Evolutionary conservation across 2,888 invertebrate species (phyloP), one percentile per base, ranked within the genome.

Genomic region (Agrilus cyanescens): DNA sequence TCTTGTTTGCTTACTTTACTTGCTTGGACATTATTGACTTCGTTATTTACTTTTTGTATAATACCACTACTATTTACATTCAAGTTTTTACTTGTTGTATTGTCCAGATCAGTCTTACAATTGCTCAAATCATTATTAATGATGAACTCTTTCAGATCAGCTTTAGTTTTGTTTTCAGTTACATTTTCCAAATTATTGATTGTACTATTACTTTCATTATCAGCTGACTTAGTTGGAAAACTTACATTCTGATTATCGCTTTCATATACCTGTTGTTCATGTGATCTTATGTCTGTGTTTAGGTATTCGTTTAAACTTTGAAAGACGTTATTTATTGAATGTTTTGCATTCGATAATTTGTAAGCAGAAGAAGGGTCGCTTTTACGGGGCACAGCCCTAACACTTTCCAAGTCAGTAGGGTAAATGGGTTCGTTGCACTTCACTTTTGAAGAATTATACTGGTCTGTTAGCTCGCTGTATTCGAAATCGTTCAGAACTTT

Each of bases 401-500:
- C 13, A 8, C 20, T n/a, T 4, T 12, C n/a, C 4, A 14, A 20
- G 12, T 36, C n/a, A n/a, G 38, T n/a, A 13, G 15, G 2, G 12
- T 30, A 18, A 15, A 32, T 46, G 18, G 38, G 40, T 20, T 46
- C 37, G 30, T 45, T 25, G 39, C 29, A 39, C 44, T 32, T 47
- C 10, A 25, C 25, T 25, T 25, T 25, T 25, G 25, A 25, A 10
- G 25, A 25, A 10, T 25, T 54, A 33, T 62, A 54, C 34, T 61
- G 56, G 33, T 62, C 63, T 4, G 65, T 66, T 30, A 67, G 60
- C 71, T 86, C 83, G 57, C 77, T 79, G 54, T 82, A 76, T 64
- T 88, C 87, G 60, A 88, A 82, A 61, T 86, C 86, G 65, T 88
- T 86, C 45, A 88, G 70, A 49, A 87, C 84, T 69, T 85, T 83